Evolutionary conservation across 1,140 invertebrate species (phyloP).

Genomic region (Micrasema longulum): DNA sequence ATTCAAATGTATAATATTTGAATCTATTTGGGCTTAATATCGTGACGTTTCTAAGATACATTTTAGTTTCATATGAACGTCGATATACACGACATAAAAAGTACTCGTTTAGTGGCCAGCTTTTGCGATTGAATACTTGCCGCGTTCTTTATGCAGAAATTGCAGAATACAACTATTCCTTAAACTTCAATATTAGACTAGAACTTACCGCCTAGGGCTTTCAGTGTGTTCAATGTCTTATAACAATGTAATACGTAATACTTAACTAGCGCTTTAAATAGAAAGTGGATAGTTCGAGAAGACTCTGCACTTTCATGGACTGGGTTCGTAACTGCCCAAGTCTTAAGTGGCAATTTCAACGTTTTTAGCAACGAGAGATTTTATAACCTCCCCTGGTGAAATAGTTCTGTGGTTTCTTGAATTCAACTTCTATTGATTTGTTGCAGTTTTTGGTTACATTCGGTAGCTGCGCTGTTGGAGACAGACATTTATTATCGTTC

Average conservation of each 20-base stretch:
- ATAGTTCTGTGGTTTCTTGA: background rate
- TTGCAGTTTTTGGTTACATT: constrained; percentile 21
- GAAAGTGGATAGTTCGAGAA: constrained; percentile 24
- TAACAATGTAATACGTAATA: constrained; percentile 34
- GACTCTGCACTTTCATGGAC: constrained; percentile 9
- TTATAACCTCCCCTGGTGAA: constrained; percentile 10
- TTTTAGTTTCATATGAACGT: background rate
- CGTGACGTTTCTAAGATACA: background rate
- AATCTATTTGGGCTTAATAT: constrained; percentile 1
- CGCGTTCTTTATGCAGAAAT: too few relatives aligned
- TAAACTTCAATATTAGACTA: constrained; percentile 18
- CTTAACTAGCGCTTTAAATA: constrained; percentile 23
- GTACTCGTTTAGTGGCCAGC: too few relatives aligned
- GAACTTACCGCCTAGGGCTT: constrained; percentile 11
- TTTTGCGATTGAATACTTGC: too few relatives aligned
- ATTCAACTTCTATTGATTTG: constrained; percentile 15
- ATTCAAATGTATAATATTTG: constrained; percentile 25
- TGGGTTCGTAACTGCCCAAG: constrained; percentile 43
- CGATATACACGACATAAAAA: too few relatives aligned
- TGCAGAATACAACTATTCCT: too few relatives aligned
- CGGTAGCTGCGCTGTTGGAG: background rate
- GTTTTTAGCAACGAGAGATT: constrained; percentile 43
- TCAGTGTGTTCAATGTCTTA: background rate
- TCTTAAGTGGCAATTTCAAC: constrained; percentile 50
- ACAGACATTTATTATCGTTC: background rate